These are phyloP conservation scores for Corythoichthys haematopterus DNA, from an alignment of 2,113 vertebrate genomes.

Conservation along the genomic window DNA sequence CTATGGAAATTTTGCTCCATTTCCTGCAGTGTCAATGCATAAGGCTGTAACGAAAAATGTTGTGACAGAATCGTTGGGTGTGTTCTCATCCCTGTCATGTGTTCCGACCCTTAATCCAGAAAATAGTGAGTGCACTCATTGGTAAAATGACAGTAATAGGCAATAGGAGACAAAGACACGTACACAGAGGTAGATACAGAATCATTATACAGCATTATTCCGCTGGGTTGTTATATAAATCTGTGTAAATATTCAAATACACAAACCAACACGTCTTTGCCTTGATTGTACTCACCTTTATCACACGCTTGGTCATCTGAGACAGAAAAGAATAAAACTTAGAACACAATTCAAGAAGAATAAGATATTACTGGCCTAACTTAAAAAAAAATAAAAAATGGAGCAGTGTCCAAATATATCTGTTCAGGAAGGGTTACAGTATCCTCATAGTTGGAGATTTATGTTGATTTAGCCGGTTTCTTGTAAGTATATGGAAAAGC, in stretches of 20 bases:
- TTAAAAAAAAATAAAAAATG: no score
- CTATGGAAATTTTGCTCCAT: background rate
- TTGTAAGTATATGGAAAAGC: background rate
- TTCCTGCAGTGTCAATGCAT: background rate
- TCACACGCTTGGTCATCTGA: slow-evolving; percentile 93
- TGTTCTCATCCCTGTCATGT: background rate
- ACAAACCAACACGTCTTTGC: background rate
- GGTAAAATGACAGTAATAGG: background rate
- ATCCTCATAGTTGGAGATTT: background rate
- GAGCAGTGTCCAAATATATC: background rate
- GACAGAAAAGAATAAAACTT: background rate
- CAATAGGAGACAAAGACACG: background rate
- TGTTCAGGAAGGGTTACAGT: no score
- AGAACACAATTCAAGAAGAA: slow-evolving; percentile 61
- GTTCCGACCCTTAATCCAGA: background rate
- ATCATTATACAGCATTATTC: background rate
- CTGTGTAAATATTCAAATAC: background rate
- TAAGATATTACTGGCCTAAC: slow-evolving; percentile 4
- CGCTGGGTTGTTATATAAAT: slow-evolving; percentile 16
- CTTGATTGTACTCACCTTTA: slow-evolving; percentile 80
- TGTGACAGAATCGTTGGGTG: background rate
- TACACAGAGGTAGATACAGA: background rate
- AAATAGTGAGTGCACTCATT: background rate
- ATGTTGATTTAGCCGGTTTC: background rate
- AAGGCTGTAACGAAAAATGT: background rate